phyloP scores from a whole-genome alignment of 2,888 invertebrate genomes.

The Actias luna region DNA sequence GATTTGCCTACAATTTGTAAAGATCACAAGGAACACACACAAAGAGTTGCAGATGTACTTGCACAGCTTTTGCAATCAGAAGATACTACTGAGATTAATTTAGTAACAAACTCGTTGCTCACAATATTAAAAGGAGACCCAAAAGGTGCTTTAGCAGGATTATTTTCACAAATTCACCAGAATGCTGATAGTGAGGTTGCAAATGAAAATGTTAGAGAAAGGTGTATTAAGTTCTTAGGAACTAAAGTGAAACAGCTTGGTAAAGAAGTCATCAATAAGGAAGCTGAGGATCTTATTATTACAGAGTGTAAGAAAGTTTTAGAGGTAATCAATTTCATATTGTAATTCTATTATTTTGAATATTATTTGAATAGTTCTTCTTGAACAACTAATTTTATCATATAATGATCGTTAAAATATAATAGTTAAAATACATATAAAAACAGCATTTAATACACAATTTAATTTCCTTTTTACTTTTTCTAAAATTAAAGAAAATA shows the following conservation, averaged over 20 bases:
- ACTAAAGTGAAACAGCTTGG: constrained; percentile 91
- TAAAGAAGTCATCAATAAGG: constrained; percentile 89
- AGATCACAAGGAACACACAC: constrained; percentile 90
- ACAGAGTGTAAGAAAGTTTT: constrained; percentile 92
- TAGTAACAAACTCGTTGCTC: constrained; percentile 91
- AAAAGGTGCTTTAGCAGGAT: constrained; percentile 81
- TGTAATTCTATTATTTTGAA: neutral
- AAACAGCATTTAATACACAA: neutral
- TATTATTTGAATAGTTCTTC: neutral
- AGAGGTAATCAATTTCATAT: constrained; percentile 77
- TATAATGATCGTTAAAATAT: no score
- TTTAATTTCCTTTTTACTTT: no score
- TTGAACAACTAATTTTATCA: neutral
- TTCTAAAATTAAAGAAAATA: neutral
- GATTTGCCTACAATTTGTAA: constrained; percentile 93
- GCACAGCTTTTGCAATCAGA: constrained; percentile 95
- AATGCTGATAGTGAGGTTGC: constrained; percentile 76
- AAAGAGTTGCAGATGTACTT: constrained; percentile 94
- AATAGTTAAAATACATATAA: no score
- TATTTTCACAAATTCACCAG: constrained; percentile 82
- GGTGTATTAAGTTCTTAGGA: constrained; percentile 93
- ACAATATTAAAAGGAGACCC: constrained; percentile 89
- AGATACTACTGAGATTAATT: constrained; percentile 90
- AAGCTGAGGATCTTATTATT: constrained; percentile 92
- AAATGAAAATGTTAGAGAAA: constrained; percentile 89